Evolutionary conservation across 2,113 vertebrate genomes (phyloP), one percentile per base, ranked within the genome.

Genomic region (Poeciliopsis retropinna): DNA sequence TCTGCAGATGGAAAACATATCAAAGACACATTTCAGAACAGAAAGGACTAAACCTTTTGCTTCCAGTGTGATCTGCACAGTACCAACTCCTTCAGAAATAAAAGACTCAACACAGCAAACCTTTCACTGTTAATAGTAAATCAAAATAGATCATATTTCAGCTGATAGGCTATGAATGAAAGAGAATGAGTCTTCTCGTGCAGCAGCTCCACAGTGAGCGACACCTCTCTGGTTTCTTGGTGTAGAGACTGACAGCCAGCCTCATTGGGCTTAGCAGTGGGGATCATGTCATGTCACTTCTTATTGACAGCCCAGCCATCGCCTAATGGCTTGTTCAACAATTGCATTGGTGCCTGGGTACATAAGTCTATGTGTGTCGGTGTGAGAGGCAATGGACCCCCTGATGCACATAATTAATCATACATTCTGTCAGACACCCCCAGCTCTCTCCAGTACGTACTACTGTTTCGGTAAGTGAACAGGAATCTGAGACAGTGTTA

Each of bases 181-280:
- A 60, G 65, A 8, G 37, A 30, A 27, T 0, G 14, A 60, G 69
- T 29, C 37, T 30, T 39, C 67, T 65, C 61, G 76, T 81, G 34
- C 63, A 47, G 74, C 37, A 32, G 37, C 65, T 6, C 25, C 66
- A 17, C 75, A 30, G 73, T 6, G 29, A 76, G 62, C 64, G 74
- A 72, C 64, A 79, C 60, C 74, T 74, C 77, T 60, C 71, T 44
- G 69, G 51, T 57, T 85, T 78, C 83, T 69, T 28, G 63, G 73
- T 39, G 78, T 30, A 54, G 70, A 86, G 92, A 94, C 67, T 93
- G 94, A 93, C 93, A 89, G 90, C 30, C 64, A 2, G 32, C 82
- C 85, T 92, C 91, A 94, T 93, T 91, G 88, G 88, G 87, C 91
- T 75, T 89, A 92, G 90, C 92, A 91, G 92, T 63, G 75, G 76